Conservation (phyloP, 2,888 invertebrate genomes). For the Phaonia tiefii region DNA sequence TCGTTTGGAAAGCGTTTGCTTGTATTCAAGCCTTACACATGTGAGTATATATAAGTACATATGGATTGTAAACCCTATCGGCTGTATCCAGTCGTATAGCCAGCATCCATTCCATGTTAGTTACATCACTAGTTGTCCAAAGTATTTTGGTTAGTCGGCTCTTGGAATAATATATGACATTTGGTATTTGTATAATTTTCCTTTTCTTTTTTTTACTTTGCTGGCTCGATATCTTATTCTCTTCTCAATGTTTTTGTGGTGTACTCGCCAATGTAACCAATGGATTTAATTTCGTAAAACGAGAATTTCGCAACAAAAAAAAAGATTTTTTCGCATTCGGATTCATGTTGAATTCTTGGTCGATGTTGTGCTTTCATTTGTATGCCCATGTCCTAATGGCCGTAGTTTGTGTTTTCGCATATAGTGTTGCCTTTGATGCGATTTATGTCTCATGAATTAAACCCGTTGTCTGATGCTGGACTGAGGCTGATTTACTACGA, state of each 20-base stretch:
- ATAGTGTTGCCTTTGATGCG: slow-evolving; percentile 76
- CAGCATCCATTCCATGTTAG: slow-evolving; percentile 22
- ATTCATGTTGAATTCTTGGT: slow-evolving; percentile 56
- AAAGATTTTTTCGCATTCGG: slow-evolving; percentile 46
- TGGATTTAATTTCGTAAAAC: slow-evolving; percentile 76
- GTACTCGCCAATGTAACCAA: slow-evolving; percentile 54
- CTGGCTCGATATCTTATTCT: slow-evolving; percentile 16
- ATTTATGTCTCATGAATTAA: slow-evolving; percentile 78
- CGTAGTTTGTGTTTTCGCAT: slow-evolving; percentile 74
- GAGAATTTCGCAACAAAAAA: slow-evolving; percentile 67
- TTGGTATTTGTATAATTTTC: slow-evolving; percentile 23
- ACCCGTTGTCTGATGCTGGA: slow-evolving; percentile 62
- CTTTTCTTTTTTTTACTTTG: slow-evolving; percentile 32
- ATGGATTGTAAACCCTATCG: slow-evolving; percentile 8
- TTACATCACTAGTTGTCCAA: slow-evolving; percentile 16
- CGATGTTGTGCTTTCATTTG: not conserved
- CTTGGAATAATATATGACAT: slow-evolving; percentile 45
- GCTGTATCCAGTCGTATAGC: slow-evolving; percentile 3
- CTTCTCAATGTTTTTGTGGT: slow-evolving; percentile 55
- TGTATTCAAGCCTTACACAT: slow-evolving; percentile 5
- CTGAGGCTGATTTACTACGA: not conserved
- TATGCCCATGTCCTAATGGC: slow-evolving; percentile 43
- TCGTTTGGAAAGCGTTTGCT: not conserved
- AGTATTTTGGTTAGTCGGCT: slow-evolving; percentile 29
- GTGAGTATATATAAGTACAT: slow-evolving; percentile 32